Evolutionary conservation across 2,113 vertebrate genomes (phyloP), one percentile per base, ranked within the genome.

Genomic region (Colaptes auratus): DNA sequence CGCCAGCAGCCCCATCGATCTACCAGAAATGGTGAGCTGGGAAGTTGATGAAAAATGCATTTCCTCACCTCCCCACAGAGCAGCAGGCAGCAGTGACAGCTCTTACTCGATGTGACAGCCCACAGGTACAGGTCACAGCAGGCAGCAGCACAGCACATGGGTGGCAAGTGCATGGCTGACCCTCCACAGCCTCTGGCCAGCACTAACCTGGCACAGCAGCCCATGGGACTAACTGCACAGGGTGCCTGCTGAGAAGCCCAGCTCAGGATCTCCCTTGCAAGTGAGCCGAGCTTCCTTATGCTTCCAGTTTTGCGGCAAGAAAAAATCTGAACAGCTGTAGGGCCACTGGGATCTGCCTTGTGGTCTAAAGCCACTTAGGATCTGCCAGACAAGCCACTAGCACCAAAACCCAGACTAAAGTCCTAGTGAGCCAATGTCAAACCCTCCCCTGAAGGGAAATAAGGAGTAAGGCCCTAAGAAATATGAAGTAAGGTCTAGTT

Each of bases 131-230:
- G 50, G 53, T n/a, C 82, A n/a, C 58, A 60, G 76, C 67, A 72
- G 63, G 56, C 42, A 77, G 52, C 69, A 69, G 74, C 52, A 12
- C 1, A 1, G 69, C 46, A 48, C 3, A 3, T 0, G 0, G n/a
- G 58, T 16, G 53, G 89, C 44, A 58, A 69, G 52, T 1, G 0
- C 2, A 17, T 3, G 55, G 50, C 55, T 76, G 0, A 0, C 39
- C 14, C 0, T 0, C 46, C 2, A 0, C 0, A 0, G 7, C 27
- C 53, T 42, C 48, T 5, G 55, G 35, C 9, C 65, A 81, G 73
- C 48, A 75, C 25, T 48, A 36, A 90, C 12, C 4, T 0, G 20
- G 39, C 25, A 25, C 7, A 5, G 10, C 48, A 82, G 31, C 35
- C 12, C 2, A 3, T 2, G 15, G 56, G 55, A 82, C 6, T 46